Percentiles rank a stretch among this genome's conserved stretches.
These are phyloP conservation scores for Brienomyrus longianalis DNA, from an alignment of 2,113 vertebrate genomes.

Conservation along the genomic window DNA sequence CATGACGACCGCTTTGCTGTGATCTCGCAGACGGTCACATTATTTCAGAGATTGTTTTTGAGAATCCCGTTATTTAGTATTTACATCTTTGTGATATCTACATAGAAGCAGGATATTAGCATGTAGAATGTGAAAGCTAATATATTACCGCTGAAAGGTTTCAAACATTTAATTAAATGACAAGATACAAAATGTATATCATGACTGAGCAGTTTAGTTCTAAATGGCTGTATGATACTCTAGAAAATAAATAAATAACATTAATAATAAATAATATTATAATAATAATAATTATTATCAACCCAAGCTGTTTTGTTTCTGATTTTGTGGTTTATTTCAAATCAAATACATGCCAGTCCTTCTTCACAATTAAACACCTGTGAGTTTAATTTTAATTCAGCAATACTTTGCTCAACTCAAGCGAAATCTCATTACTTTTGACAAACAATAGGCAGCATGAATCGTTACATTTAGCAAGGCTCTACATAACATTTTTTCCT, in stretches of 20 bases:
- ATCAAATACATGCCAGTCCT: neutral
- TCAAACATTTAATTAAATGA: neutral
- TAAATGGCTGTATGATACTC: neutral
- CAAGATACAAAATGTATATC: neutral
- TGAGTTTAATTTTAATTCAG: neutral
- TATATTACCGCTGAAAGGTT: neutral
- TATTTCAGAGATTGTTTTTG: neutral
- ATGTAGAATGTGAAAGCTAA: neutral
- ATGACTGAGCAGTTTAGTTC: neutral
- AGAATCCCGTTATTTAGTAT: neutral
- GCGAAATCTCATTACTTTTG: neutral
- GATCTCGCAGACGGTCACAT: neutral
- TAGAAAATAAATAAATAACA: neutral
- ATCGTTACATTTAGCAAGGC: neutral
- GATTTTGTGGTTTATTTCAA: neutral
- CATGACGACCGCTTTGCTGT: neutral
- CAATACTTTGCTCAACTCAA: neutral
- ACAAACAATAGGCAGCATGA: neutral
- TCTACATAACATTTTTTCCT: neutral
- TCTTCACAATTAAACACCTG: neutral
- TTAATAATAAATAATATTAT: no score
- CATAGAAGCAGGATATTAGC: neutral
- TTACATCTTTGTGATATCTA: neutral
- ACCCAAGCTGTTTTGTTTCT: neutral
- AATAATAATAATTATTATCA: no score